A percentile compares a stretch with the other conserved stretches of the same genome.
Conservation (phyloP, 2,797 vertebrate species). For the Argentina silus region DNA sequence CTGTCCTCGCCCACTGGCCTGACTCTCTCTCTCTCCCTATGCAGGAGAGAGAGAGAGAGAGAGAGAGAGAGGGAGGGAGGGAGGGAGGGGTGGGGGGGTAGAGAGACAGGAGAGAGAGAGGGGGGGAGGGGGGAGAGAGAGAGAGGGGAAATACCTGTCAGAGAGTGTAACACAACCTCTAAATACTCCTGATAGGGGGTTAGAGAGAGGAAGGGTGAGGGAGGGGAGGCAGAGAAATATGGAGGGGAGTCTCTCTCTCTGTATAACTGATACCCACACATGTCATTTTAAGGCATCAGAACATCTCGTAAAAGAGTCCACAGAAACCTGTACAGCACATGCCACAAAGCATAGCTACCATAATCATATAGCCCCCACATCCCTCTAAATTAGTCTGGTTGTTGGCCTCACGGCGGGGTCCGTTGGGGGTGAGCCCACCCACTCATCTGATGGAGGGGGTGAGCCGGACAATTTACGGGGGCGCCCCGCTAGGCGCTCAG, state of each 20-base stretch:
- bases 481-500: not conserved
- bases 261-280: not conserved
- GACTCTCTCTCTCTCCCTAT: not conserved
- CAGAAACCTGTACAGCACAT: not conserved
- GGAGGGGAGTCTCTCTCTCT: not conserved
- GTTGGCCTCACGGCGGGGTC: not conserved
- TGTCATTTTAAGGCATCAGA: not conserved
- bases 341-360: not conserved
- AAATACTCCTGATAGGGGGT: not conserved
- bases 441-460: not conserved
- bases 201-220: not conserved
- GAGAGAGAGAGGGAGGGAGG: not conserved
- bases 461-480: slow-evolving; percentile 1
- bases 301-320: not conserved
- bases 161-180: not conserved
- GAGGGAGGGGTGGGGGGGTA: not conserved
- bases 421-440: not conserved
- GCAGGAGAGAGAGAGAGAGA: not conserved
- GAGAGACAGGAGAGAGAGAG: not conserved
- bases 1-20: slow-evolving; percentile 1
- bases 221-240: not conserved
- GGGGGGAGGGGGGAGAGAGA: not conserved
- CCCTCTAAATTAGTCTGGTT: not conserved
- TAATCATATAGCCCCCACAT: not conserved
- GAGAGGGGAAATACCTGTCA: not conserved